phyloP scores from a whole-genome alignment of 2,113 vertebrate genomes.

The Hipposideros armiger region DNA sequence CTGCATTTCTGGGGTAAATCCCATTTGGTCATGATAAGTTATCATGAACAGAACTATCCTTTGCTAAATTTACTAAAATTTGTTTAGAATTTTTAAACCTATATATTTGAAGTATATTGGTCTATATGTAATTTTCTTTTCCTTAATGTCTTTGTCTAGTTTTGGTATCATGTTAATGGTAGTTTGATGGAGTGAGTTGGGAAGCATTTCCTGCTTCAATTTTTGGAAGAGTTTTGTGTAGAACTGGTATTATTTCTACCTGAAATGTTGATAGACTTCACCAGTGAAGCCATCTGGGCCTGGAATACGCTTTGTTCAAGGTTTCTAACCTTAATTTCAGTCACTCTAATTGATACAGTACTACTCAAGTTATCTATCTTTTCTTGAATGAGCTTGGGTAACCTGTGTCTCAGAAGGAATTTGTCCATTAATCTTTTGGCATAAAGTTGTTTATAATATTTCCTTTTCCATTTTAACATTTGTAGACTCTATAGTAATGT shows the following conservation, averaged over 20 bases:
- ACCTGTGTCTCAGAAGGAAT: not conserved
- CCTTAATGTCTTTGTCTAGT: not conserved
- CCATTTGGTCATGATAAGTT: not conserved
- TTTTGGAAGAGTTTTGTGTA: not conserved
- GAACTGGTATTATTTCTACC: slow-evolving; percentile 5
- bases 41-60: not conserved
- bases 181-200: not conserved
- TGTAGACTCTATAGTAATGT: not conserved
- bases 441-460: not conserved
- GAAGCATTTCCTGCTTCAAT: not conserved
- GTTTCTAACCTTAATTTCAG: not conserved
- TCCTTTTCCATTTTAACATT: not conserved
- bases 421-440: not conserved
- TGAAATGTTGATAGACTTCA: not conserved
- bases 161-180: not conserved
- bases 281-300: not conserved
- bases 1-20: not conserved
- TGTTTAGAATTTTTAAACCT: not conserved
- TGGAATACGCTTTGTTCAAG: not conserved
- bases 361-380: not conserved
- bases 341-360: not conserved
- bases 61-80: not conserved
- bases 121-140: not conserved
- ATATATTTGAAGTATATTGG: not conserved
- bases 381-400: not conserved